Evolutionary conservation across 2,888 invertebrate species (phyloP).

Genomic region (Ptycholaimellus sp.): DNA sequence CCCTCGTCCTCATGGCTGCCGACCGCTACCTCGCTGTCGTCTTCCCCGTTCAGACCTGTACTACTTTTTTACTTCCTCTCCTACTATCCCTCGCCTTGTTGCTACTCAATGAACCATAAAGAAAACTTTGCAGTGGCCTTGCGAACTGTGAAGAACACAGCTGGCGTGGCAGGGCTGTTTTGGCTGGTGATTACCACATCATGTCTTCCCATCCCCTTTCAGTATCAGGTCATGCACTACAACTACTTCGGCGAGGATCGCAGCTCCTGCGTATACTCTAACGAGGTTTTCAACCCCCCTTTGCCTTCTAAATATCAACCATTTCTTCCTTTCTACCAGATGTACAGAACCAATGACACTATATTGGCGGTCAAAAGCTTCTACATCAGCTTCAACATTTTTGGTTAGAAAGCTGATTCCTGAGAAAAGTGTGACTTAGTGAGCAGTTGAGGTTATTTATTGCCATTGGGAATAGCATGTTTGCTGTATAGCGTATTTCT

Average conservation of each 20-base stretch:
- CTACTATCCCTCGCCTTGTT: slow-evolving; percentile 66
- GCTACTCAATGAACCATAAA: no score
- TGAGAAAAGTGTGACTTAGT: no score
- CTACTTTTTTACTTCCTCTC: no score
- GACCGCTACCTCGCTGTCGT: slow-evolving; percentile 74
- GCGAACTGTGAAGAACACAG: slow-evolving; percentile 54
- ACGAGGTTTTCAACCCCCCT: no score
- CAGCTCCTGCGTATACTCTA: slow-evolving; percentile 3
- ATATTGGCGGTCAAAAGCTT: no score
- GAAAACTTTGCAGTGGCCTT: slow-evolving; percentile 65
- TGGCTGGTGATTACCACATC: slow-evolving; percentile 46
- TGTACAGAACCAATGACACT: no score
- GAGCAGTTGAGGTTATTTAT: no score
- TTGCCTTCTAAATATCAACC: no score
- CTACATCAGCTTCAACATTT: slow-evolving; percentile 52
- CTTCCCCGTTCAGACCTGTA: slow-evolving; percentile 54
- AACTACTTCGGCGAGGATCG: slow-evolving; percentile 1
- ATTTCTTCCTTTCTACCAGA: no score
- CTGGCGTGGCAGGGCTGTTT: slow-evolving; percentile 46
- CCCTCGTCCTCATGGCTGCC: slow-evolving; percentile 69
- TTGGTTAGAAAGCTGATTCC: no score
- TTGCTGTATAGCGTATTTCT: slow-evolving; percentile 65
- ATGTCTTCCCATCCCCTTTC: no score
- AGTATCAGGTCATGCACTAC: slow-evolving; percentile 14
- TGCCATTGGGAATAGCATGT: slow-evolving; percentile 57